Base-by-base conservation (phyloP, 2,113 vertebrate species). In the Marmota flaviventris region DNA sequence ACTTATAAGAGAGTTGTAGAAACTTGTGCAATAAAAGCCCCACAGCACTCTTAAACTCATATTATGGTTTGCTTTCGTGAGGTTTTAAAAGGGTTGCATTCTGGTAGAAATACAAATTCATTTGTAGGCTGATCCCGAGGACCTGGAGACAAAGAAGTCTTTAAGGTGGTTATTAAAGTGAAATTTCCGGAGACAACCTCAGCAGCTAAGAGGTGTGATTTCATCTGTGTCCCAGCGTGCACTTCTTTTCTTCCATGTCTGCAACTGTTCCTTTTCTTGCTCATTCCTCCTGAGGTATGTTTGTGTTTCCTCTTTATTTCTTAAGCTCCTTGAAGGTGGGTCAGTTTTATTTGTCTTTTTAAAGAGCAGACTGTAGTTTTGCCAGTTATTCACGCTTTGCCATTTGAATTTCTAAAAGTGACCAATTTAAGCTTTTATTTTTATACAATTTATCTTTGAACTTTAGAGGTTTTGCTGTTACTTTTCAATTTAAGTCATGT, bases 81-180 rank as follows among this genome's bases (percentile, higher is more conserved):
- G 90, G 76, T 94, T 91, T 97, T 89, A 73, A 96, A 96, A 95
- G 93, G 83, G 70, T 70, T 93, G 95, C 39, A 2, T 90, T 95
- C 70, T 96, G 84, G 72, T 87, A 85, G 96, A 92, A 94, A 94
- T 85, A 85, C 87, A 92, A 51, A 93, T 93, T 92, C 84, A 79
- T 67, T 95, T 94, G 87, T 58, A 96, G 73, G 76, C 29, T 1
- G 13, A 84, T 89, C 86, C 76, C 42, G 69, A 97, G 86, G 70
- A 95, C 81, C 65, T 70, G 48, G 93, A 95, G 85, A 93, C 84
- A 91, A 93, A 96, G 93, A 73, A 89, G 56, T 61, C 93, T 97
- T 97, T 95, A 79, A 95, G 75, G 70, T 56, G 65, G 79, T 94
- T 94, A 93, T 76, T 88, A 94, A 58, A 37, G 37, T 92, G 76